Base-by-base conservation (phyloP, 37 sponge, comb jelly and placozoan species). In the Crambe crambe region DNA sequence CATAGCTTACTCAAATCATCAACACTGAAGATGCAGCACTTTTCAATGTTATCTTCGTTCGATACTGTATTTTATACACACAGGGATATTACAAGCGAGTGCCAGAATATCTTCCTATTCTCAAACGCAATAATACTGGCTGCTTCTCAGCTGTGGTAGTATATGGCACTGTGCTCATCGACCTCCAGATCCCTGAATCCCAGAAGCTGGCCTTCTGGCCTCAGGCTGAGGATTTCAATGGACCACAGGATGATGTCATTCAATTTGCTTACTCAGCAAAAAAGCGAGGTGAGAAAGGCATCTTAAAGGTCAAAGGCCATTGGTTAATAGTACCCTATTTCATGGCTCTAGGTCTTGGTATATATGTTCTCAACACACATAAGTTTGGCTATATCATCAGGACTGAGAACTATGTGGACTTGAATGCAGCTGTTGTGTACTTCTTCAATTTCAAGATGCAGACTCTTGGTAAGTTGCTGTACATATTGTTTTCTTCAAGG, bases 41-140 rank as follows among this genome's bases (percentile, higher is more conserved):
- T n/a, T n/a, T n/a, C n/a, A n/a, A n/a, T n/a, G n/a, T n/a, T n/a
- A n/a, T n/a, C n/a, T n/a, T n/a, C n/a, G n/a, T n/a, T n/a, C n/a
- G n/a, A n/a, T n/a, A n/a, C n/a, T n/a, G 75, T 39, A 76, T 34
- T 18, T 65, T 30, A 29, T 65, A 3, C 40, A 1, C 63, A 26
- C 68, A 93, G 91, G 97, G 97, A 1, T 96, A 96, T 73, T 96
- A 96, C 68, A 73, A 68, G 43, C 58, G 97, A 23, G 87, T 88
- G 8, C 72, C 62, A 29, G 88, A 90, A 47, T 96, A 96, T 56
- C 39, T 96, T 1, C 91, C 93, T 0, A 96, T 69, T 22, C 35
- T 79, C 31, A n/a, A 37, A 18, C 38, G 91, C 47, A 29, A 83
- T 60, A 54, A 68, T 0, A 68, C 66, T 1, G 96, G 95, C 62